Conservation (phyloP, 2,797 vertebrate species). For the Gymnothorax javanicus region DNA sequence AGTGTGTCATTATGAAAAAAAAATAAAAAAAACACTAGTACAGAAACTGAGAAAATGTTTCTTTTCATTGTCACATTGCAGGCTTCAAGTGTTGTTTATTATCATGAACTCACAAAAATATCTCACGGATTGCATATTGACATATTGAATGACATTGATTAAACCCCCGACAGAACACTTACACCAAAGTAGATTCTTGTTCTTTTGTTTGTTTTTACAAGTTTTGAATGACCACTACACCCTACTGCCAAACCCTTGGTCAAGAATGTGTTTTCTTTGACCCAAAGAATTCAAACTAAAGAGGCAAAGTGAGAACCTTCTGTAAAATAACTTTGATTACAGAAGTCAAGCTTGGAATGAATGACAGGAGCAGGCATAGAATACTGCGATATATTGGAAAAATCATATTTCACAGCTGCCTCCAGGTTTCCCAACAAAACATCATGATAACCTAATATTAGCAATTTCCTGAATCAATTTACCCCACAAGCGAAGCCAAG, state of each 20-base stretch:
- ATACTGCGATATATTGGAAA: neutral
- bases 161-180: neutral
- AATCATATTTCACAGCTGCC: neutral
- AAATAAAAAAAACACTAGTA: neutral
- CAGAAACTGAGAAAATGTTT: neutral
- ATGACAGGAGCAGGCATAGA: neutral
- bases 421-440: neutral
- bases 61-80: neutral
- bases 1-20: neutral
- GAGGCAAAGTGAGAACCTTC: neutral
- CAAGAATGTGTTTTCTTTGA: conserved; percentile 19
- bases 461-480: conserved; percentile 18
- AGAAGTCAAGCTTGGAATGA: conserved; percentile 6
- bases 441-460: neutral
- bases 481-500: neutral
- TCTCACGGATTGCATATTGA: conserved; percentile 3
- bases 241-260: neutral
- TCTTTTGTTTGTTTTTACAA: conserved; percentile 16
- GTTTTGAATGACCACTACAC: neutral
- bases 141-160: conserved; percentile 4
- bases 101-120: neutral
- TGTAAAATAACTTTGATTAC: conserved; percentile 5
- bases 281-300: conserved; percentile 30
- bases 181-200: conserved; percentile 17
- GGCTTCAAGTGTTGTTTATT: neutral